Base-by-base conservation (phyloP, 2,888 invertebrate species). In the Xanthia icteritia region DNA sequence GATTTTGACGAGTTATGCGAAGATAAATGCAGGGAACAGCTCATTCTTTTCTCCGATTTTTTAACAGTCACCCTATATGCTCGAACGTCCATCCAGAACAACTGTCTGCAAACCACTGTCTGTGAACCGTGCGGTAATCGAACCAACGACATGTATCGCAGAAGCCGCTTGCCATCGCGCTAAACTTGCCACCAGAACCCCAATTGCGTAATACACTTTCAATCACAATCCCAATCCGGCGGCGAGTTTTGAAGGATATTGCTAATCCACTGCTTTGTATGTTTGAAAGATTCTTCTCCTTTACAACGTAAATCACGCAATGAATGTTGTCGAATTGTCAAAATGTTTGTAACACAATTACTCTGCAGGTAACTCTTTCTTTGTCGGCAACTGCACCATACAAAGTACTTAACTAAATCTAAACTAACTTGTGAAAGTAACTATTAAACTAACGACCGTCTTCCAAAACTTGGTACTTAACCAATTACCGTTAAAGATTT, bases 401-500 rank as follows among this genome's bases (percentile, higher is more conserved):
- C 31, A 42, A 77, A 51, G 20, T 27, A 60, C 36, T 51, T 23
- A 42, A 58, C 48, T 36, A 17, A 20, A 63, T 39, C 15, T 15
- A 45, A 17, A 78, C 17, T 6, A 81, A 75, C 64, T 75, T 71
- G 42, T 80, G 36, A 15, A 75, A 51, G 15, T 42, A 81, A 39
- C 39, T 31, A 73, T 81, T 48, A 17, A 61, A 77, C 60, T 64
- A 77, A 73, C 42, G 70, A 77, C 56, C 63, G n/a, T 58, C 70
- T 69, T 58, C 51, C n/a, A 20, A 65, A 73, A 65, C 77, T 45
- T 54, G 51, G 67, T 56, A 66, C 51, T 23, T 23, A 65, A 67
- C 48, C 67, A 73, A 70, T 75, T 80, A 80, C 71, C 60, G 64
- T 74, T 79, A 74, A 79, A 73, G 66, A 76, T 82, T 73, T 61